Percentiles rank a stretch among this genome's conserved stretches.
phyloP scores from a whole-genome alignment of 2,113 vertebrate species.

The Salvelinus fontinalis region DNA sequence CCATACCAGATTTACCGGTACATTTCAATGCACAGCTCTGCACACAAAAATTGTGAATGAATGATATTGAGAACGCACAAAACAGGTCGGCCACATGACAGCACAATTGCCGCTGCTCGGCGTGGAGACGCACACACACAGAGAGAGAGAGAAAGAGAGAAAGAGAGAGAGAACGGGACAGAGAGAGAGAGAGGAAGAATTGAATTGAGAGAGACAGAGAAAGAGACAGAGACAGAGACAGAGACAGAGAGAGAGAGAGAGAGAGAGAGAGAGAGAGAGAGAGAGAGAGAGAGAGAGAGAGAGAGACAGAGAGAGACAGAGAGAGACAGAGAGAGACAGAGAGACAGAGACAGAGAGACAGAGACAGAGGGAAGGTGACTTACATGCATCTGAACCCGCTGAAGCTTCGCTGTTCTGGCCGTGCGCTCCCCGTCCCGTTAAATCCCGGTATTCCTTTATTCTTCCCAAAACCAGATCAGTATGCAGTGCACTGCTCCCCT shows the following conservation, averaged over 20 bases:
- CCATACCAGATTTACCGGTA: background rate
- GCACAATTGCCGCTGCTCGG: background rate
- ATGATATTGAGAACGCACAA: background rate
- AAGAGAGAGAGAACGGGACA: background rate
- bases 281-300: background rate
- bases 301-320: background rate
- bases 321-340: background rate
- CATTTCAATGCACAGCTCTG: too few relatives aligned
- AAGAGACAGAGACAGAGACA: background rate
- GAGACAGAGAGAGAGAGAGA: background rate
- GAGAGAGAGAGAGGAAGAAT: background rate
- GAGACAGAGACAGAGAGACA: constrained; percentile 19
- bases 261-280: background rate
- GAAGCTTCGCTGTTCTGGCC: constrained; percentile 42
- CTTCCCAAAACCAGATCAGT: constrained; percentile 52
- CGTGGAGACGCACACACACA: background rate
- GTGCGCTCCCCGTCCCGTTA: constrained; percentile 38
- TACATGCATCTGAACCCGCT: constrained; percentile 64
- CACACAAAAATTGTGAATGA: too few relatives aligned
- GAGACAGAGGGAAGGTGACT: constrained; percentile 55
- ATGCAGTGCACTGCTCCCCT: constrained; percentile 62
- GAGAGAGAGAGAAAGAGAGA: background rate
- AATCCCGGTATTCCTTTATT: constrained; percentile 18
- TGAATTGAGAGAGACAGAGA: constrained; percentile 4
- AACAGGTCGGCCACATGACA: too few relatives aligned